Evolutionary conservation across 1,140 invertebrate genomes (phyloP), one percentile per base, ranked within the genome.

Genomic region (Drosophila orosa): DNA sequence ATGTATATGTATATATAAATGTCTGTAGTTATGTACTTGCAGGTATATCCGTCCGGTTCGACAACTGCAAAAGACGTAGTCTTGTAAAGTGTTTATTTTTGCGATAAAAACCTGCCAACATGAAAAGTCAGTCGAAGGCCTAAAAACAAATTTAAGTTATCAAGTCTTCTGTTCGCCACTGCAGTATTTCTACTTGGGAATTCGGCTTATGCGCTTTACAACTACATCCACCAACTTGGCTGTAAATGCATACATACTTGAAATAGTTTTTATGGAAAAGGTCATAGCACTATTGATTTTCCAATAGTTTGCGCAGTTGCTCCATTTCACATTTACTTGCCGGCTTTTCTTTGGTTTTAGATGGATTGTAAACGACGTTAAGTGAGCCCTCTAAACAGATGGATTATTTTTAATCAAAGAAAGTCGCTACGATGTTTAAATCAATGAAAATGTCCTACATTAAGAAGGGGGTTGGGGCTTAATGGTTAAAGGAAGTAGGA

Each of bases 271-370:
- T 31, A 22, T 29, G 19, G 24, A 57, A 78, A 60, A 83, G 80
- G 80, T 72, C 66, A 83, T 61, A 84, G 80, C 80, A 83, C 80
- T 83, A 83, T 83, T 80, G 80, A 83, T 83, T 83, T 83, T 83
- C 27, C 24, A 31, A 72, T 60, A 71, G 54, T 37, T 56, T 42
- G 50, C 50, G 50, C 50, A 35, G 50, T 71, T 39, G 47, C 35
- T 52, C 52, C 35, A 29, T 50, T 69, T 31, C 40, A 39, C 47
- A 27, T 12, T 45, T 67, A 13, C 10, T 63, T 62, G 35, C 9
- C 19, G 44, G 29, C 29, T 48, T 31, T 68, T 42, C 22, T 12
- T 7, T 27, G 31, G 29, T 22, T 17, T 27, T 44, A 59, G 29
- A 52, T 22, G 48, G 48, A 33, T 52, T 33, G 13, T 15, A 52